A percentile compares a stretch with the other conserved stretches of the same genome.
Evolutionary conservation across 2,113 vertebrate species (phyloP).

Genomic region (Dicrurus megarhynchus): DNA sequence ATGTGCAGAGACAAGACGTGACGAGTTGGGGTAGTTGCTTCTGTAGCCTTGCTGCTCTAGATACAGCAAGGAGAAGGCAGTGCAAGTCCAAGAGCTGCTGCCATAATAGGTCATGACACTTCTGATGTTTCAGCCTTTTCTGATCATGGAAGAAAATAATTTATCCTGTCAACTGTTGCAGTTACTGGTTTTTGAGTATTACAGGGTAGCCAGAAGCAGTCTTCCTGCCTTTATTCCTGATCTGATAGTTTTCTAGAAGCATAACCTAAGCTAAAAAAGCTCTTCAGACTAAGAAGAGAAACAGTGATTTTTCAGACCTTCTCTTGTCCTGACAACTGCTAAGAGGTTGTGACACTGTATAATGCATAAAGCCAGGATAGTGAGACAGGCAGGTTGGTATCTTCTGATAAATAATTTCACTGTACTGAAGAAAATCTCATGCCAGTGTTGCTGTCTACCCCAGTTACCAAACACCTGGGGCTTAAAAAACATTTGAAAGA

Average conservation of each 20-base stretch:
- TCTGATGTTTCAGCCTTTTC: background rate
- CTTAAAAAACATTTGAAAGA: background rate
- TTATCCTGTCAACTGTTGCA: slow-evolving; percentile 18
- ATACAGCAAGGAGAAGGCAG: background rate
- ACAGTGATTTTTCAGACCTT: background rate
- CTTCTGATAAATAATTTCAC: background rate
- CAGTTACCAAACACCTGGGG: background rate
- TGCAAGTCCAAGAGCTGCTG: background rate
- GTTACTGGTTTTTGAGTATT: background rate
- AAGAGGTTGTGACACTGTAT: background rate
- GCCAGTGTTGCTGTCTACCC: background rate
- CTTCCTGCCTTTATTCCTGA: background rate
- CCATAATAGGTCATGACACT: background rate
- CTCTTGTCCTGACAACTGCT: background rate
- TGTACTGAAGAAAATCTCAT: background rate
- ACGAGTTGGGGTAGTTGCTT: background rate
- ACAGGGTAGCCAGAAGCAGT: background rate
- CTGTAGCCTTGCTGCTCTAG: background rate
- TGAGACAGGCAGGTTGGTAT: background rate
- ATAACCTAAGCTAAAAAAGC: background rate
- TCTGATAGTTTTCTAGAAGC: background rate
- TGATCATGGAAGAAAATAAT: background rate
- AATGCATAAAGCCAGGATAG: background rate
- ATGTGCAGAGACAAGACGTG: slow-evolving; percentile 35
- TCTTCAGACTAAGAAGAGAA: background rate